A percentile compares a stretch with the other conserved stretches of the same genome.
These are phyloP conservation scores for Amitus sp. DNA, from an alignment of 2,888 invertebrate genomes.

Conservation along the genomic window DNA sequence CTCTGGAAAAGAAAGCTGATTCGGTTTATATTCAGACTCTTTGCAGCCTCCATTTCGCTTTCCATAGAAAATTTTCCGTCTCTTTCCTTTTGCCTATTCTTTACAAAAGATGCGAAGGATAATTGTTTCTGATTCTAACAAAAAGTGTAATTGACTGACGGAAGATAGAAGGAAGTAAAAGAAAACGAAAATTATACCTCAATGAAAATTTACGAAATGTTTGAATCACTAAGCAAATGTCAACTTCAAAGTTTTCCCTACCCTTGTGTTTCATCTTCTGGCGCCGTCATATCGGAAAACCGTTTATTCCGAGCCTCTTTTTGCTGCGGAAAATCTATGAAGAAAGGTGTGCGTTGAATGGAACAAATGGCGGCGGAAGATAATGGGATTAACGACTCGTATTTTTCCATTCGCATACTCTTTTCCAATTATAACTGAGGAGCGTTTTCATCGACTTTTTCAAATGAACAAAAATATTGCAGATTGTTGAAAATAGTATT, in stretches of 20 bases:
- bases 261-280: slow-evolving; percentile 14
- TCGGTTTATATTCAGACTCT: too few relatives aligned
- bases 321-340: slow-evolving; percentile 7
- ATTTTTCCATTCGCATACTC: neutral
- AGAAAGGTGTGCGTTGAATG: slow-evolving; percentile 26
- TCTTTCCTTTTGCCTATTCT: too few relatives aligned
- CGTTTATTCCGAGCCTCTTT: slow-evolving; percentile 36
- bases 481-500: neutral
- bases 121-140: too few relatives aligned
- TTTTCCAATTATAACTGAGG: neutral
- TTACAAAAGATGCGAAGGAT: too few relatives aligned
- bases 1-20: too few relatives aligned
- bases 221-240: slow-evolving; percentile 16
- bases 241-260: slow-evolving; percentile 14
- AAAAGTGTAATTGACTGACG: too few relatives aligned
- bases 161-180: too few relatives aligned
- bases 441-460: neutral
- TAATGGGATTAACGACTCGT: slow-evolving; percentile 23
- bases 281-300: slow-evolving; percentile 46
- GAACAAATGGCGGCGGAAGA: slow-evolving; percentile 24
- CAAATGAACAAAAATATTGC: neutral
- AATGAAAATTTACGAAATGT: neutral
- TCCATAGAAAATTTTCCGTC: too few relatives aligned
- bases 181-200: too few relatives aligned
- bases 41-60: too few relatives aligned